A percentile compares a stretch with the other conserved stretches of the same genome.
phyloP scores from a whole-genome alignment of 2,797 vertebrate genomes.

The Anisognathus igniventris region DNA sequence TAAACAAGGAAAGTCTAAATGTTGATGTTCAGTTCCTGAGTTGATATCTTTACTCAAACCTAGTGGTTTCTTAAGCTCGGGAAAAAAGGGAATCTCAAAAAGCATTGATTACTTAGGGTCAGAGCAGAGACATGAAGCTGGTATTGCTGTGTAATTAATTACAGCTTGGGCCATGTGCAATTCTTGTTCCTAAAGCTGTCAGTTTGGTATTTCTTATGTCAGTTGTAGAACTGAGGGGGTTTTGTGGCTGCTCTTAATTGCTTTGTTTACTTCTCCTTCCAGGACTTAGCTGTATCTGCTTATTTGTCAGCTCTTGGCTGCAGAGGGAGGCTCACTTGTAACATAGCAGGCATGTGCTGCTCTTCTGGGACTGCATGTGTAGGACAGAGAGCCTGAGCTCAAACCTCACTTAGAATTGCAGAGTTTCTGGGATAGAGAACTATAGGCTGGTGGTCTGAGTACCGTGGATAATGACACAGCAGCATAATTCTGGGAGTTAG shows the following conservation, averaged over 20 bases:
- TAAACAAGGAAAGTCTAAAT: not conserved
- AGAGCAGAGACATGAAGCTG: not conserved
- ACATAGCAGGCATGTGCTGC: accelerated
- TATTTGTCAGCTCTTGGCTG: not conserved
- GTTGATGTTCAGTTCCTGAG: not conserved
- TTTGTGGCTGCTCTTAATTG: not conserved
- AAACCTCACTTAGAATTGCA: not conserved
- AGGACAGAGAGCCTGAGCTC: not conserved
- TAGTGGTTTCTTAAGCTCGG: not conserved
- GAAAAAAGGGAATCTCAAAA: not conserved
- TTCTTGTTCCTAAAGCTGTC: not conserved
- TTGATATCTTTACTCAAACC: not conserved
- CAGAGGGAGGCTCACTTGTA: not conserved
- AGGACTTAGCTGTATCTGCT: not conserved
- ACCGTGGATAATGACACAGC: not conserved
- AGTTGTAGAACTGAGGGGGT: not conserved
- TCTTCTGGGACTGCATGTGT: not conserved
- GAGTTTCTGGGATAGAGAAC: not conserved
- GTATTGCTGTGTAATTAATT: not conserved
- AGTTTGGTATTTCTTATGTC: not conserved
- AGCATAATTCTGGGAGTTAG: not conserved
- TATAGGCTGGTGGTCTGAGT: accelerated
- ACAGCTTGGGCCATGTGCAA: not conserved
- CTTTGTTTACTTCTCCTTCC: not conserved
- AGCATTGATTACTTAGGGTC: not conserved